Conservation (phyloP, 2,888 invertebrate genomes). For the Phengaris arion region DNA sequence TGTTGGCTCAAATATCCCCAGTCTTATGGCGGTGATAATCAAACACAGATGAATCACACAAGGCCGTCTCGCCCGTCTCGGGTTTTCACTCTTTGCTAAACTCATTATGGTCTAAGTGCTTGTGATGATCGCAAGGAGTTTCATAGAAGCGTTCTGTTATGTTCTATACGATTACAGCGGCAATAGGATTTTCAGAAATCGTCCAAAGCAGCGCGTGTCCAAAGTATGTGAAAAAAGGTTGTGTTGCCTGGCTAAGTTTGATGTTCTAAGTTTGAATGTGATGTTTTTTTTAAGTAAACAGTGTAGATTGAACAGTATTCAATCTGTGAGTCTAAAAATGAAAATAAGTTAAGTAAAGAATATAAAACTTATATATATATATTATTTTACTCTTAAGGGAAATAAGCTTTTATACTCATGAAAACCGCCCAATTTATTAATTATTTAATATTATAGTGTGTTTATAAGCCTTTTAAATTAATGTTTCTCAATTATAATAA, state of each 20-base stretch:
- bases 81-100: constrained; percentile 41
- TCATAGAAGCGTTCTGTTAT: constrained; percentile 55
- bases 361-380: neutral
- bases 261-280: neutral
- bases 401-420: too few species aligned
- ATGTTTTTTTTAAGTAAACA: neutral
- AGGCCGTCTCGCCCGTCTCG: constrained; percentile 51
- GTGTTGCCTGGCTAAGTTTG: neutral
- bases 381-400: too few species aligned
- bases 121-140: constrained; percentile 52
- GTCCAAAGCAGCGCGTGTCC: constrained; percentile 34
- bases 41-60: constrained; percentile 58
- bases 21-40: constrained; percentile 44
- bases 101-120: constrained; percentile 42
- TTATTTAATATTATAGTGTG: neutral
- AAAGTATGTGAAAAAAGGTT: constrained; percentile 35
- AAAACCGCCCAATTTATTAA: neutral
- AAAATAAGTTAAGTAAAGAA: neutral
- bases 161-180: constrained; percentile 49
- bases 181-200: constrained; percentile 37
- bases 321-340: neutral
- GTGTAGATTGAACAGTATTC: neutral
- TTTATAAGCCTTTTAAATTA: neutral
- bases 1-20: constrained; percentile 16
- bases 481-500: neutral